Evolutionary conservation across 2,113 vertebrate genomes (phyloP).

Genomic region (Vulpes lagopus): DNA sequence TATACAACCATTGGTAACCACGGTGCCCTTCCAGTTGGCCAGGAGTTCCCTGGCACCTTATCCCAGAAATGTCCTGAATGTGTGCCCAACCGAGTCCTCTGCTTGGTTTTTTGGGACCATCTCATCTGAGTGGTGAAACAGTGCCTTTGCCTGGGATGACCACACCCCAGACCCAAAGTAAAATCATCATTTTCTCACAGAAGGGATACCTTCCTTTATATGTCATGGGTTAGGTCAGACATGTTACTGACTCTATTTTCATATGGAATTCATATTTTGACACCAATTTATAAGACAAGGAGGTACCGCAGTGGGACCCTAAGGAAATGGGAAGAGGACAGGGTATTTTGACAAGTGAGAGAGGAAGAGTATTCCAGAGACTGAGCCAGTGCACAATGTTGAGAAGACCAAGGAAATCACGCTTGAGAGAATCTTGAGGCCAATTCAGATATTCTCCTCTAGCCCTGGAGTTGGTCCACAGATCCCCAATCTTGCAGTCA

Average conservation of each 20-base stretch:
- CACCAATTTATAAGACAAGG: not conserved
- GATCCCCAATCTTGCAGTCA: not conserved
- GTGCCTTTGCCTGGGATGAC: not conserved
- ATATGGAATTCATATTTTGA: not conserved
- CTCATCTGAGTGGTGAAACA: not conserved
- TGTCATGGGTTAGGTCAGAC: not conserved
- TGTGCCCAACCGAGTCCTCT: not conserved
- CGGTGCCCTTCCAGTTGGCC: not conserved
- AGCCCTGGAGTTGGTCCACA: not conserved
- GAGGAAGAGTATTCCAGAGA: not conserved
- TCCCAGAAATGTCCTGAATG: not conserved
- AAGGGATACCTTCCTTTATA: not conserved
- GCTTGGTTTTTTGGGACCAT: not conserved
- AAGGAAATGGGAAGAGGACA: not conserved
- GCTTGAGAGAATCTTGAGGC: not conserved
- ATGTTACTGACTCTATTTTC: not conserved
- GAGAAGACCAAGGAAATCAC: not conserved
- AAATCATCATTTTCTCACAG: not conserved
- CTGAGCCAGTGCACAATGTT: not conserved
- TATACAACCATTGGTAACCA: not conserved
- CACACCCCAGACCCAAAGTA: not conserved
- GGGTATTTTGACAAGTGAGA: not conserved
- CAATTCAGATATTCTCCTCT: not conserved
- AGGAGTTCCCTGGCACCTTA: not conserved
- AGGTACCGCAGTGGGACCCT: not conserved